These are phyloP conservation scores for Nephrotoma guestfalica DNA, from an alignment of 2,888 invertebrate genomes.

Conservation along the genomic window DNA sequence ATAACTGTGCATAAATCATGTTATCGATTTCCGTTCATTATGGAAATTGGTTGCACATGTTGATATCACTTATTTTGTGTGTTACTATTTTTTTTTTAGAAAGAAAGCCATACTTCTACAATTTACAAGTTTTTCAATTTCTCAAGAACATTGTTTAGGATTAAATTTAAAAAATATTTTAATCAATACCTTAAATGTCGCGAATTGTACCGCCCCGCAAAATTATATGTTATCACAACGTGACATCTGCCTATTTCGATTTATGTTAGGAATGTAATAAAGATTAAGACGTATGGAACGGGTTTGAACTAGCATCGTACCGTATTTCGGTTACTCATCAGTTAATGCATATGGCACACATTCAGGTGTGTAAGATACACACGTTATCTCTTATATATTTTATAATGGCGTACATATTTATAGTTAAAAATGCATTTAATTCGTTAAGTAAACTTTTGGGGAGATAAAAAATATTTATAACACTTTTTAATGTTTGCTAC, in stretches of 20 bases:
- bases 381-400: neutral
- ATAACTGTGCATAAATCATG: no score
- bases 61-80: neutral
- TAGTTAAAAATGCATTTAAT: neutral
- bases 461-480: neutral
- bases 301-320: neutral
- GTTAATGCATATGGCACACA: neutral
- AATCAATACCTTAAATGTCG: no score
- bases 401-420: neutral
- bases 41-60: neutral
- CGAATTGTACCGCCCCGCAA: no score
- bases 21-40: no score
- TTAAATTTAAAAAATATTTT: no score
- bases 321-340: neutral
- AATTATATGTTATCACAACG: neutral
- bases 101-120: neutral
- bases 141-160: no score
- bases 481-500: neutral
- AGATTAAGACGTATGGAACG: neutral
- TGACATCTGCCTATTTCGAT: neutral
- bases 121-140: neutral
- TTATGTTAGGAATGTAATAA: neutral
- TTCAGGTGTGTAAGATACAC: neutral
- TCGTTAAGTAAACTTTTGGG: neutral
- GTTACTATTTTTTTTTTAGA: neutral